Base-by-base conservation (phyloP, 2,797 vertebrate genomes). In the Epinephelus coioides region DNA sequence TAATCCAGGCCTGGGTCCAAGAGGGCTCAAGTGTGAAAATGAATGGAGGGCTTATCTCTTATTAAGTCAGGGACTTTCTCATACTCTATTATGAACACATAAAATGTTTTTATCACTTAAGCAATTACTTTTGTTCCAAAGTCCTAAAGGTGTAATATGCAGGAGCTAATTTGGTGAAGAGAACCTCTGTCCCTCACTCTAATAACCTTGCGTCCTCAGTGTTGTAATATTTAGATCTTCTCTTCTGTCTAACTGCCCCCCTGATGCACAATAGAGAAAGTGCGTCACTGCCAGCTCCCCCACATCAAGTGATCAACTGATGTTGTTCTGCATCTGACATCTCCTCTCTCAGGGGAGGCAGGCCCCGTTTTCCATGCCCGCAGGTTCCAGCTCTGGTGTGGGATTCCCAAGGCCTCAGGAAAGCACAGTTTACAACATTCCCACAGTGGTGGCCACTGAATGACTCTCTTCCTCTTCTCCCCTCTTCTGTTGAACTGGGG, bases 391-490 rank as follows among this genome's bases (percentile, higher is more conserved):
- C 87, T 91, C 91, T 90, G 78, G 78, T 94, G 91, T 95, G 93
- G 89, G 94, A 93, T 95, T 94, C 91, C 88, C 94, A 95, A 90
- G 92, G 89, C 89, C 93, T 90, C 89, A 95, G 90, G 92, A 96
- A 95, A 96, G 87, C 86, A 89, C 88, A 95, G 94, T 94, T 95
- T 88, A 92, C 83, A 88, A 92, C 85, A 92, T 96, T 96, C 95
- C 95, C 95, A 95, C 92, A 95, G 92, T 92, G 89, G 91, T 81
- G 76, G 79, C 85, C 91, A 88, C 88, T 60, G 77, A 92, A 89
- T 87, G 82, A 85, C 89, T 93, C 79, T 89, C 91, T 88, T 92
- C 89, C 90, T 92, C 73, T 85, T 86, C 76, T 89, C 72, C 83
- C 38, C 77, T 73, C 82, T 74, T 82, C 81, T 88, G 70, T 89